phyloP scores from a whole-genome alignment of 2,113 vertebrate genomes.

The Rousettus leschenaultii region DNA sequence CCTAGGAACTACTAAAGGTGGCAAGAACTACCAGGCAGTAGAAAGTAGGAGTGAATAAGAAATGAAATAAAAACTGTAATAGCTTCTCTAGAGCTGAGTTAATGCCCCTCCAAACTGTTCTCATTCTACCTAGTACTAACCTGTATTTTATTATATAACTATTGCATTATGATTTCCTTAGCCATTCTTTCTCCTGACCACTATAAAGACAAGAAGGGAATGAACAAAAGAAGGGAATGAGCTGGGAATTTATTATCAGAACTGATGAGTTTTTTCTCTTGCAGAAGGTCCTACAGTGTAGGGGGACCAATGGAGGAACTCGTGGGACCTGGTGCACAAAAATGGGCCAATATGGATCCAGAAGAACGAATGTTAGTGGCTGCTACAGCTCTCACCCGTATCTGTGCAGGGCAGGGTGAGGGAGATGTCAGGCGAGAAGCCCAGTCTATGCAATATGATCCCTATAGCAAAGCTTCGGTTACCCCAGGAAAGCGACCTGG shows the following conservation, averaged over 20 bases:
- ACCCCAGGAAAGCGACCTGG: not conserved
- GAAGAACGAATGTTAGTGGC: constrained; percentile 63
- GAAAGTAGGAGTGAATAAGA: not conserved
- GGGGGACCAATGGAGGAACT: constrained; percentile 60
- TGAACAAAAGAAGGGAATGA: not conserved
- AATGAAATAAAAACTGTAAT: not conserved
- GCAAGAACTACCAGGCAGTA: constrained; percentile 6
- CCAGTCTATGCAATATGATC: not conserved
- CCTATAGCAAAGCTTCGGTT: constrained; percentile 61
- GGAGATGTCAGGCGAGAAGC: constrained; percentile 26
- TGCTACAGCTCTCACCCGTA: constrained; percentile 8
- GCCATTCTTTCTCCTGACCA: not conserved
- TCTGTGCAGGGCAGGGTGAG: constrained; percentile 26
- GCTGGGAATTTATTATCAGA: not conserved
- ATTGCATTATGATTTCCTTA: not conserved
- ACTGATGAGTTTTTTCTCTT: constrained; percentile 58
- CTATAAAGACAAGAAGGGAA: not conserved
- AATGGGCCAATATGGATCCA: constrained; percentile 18
- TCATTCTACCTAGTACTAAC: not conserved
- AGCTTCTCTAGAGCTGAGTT: not conserved
- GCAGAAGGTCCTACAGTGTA: constrained; percentile 53
- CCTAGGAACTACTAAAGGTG: constrained; percentile 3
- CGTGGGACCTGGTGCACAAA: not conserved
- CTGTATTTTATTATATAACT: not conserved
- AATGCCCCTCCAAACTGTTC: not conserved